Evolutionary conservation across 1,140 invertebrate genomes (phyloP), one percentile per base, ranked within the genome.

Genomic region (Saccostrea cuccullata): DNA sequence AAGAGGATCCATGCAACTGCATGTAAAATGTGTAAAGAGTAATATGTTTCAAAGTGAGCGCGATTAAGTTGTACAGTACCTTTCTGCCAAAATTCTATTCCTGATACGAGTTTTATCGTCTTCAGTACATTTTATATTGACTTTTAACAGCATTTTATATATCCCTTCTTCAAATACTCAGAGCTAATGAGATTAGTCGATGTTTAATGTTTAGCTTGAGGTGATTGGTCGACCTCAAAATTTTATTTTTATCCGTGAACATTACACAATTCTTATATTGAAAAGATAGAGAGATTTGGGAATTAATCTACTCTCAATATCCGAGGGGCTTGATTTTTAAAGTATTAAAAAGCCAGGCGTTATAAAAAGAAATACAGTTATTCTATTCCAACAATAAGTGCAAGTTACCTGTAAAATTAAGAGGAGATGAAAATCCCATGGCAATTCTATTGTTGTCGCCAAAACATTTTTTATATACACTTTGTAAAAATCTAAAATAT

Each of bases 141-240:
- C 30, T 77, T 30, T 36, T 36, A 77, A 77, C 70, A 36, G 17
- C 60, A 47, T 47, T 67, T 17, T 77, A 30, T 36, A 26, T 15
- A 30, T 64, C 58, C 70, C 26, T 30, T 77, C 30, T 77, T 77
- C 70, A 77, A 77, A 77, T 36, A 73, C 23, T 15, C 30, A 77
- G 70, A 77, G 70, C 26, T 77, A 77, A 77, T 77, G 70, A 30
- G 70, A 77, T 77, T 77, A 77, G 70, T 77, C 26, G 23, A 30
- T 77, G 70, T 26, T 15, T 4, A 77, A 30, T 77, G 26, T 77
- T 73, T 77, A 30, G 26, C 70, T 77, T 36, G 70, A 17, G 70
- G 70, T 77, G 70, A 77, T 26, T 15, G 23, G 70, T 13, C 23
- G 70, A 77, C 70, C 11, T 77, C 70, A 13, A 77, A 77, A 77